These are phyloP conservation scores for Hippocampus comes DNA, from an alignment of 2,113 vertebrate genomes.

Conservation along the genomic window DNA sequence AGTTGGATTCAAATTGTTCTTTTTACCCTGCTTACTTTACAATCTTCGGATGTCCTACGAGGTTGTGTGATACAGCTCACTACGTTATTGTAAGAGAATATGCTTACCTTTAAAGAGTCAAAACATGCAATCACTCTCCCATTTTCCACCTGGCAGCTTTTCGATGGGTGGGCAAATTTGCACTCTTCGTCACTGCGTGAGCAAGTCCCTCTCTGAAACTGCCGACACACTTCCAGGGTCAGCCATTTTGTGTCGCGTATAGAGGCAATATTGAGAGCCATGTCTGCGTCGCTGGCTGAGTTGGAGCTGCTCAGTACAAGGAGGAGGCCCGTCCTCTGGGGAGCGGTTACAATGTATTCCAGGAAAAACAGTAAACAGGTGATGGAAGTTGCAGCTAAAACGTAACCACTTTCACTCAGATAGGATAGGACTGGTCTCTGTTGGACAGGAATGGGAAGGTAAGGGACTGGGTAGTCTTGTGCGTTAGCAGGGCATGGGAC, in stretches of 20 bases:
- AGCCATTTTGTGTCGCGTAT: slow-evolving; percentile 99
- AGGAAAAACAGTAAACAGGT: slow-evolving; percentile 35
- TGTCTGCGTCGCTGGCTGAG: slow-evolving; percentile 58
- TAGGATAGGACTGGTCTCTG: slow-evolving; percentile 35
- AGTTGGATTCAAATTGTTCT: slow-evolving; percentile 11
- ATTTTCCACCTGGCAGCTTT: slow-evolving; percentile 99
- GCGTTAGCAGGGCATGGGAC: slow-evolving; percentile 61
- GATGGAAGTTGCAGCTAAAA: slow-evolving; percentile 38
- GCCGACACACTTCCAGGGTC: slow-evolving; percentile 97
- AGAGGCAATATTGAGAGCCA: slow-evolving; percentile 95
- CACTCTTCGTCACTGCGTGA: slow-evolving; percentile 98
- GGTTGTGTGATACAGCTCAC: background rate
- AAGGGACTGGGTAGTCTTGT: slow-evolving; percentile 42
- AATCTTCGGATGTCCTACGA: background rate
- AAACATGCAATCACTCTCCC: slow-evolving; percentile 98
- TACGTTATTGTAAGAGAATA: background rate
- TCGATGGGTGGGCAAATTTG: slow-evolving; percentile 98
- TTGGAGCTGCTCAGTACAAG: slow-evolving; percentile 35
- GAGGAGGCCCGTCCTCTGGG: slow-evolving; percentile 34
- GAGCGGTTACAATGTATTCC: slow-evolving; percentile 20
- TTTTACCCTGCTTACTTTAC: background rate
- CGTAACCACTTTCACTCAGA: slow-evolving; percentile 33
- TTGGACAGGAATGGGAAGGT: slow-evolving; percentile 26
- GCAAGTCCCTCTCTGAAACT: slow-evolving; percentile 98
- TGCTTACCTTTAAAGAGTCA: slow-evolving; percentile 98